Evolutionary conservation across 2,888 invertebrate species (phyloP), one percentile per base, ranked within the genome.

Genomic region (Nematopogon swammerdamellus): DNA sequence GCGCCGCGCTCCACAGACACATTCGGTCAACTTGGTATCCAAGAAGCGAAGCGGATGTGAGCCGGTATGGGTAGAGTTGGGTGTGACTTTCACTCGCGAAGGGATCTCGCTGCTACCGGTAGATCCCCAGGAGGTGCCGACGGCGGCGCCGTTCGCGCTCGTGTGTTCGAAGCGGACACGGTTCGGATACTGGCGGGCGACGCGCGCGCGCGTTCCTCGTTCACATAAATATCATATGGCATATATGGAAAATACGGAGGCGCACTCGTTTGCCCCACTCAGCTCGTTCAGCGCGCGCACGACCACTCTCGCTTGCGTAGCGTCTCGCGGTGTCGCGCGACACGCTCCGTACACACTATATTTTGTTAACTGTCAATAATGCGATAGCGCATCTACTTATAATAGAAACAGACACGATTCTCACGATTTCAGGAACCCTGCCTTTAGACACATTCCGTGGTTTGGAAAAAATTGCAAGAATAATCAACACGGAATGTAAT

Each of bases 211-310:
- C 20, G 3, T n/a, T n/a, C n/a, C n/a, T n/a, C n/a, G n/a, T n/a
- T n/a, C n/a, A n/a, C n/a, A n/a, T n/a, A 10, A 2, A 14, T 14
- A 16, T 18, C 45, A n/a, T 19, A 45, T 45, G 19, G 19, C 45
- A 19, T 45, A 45, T 19, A 45, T 19, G 45, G 45, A 45, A 19
- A 19, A 45, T 19, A 19, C 45, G 45, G 45, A 45, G 45, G 45
- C 45, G 45, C 45, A 16, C 19, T 14, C 45, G 20, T 18, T 17
- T 14, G 20, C 45, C 20, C n/a, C 20, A 19, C 16, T 20, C 20
- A 5, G 20, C 45, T 19, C 20, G n/a, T n/a, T n/a, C n/a, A n/a
- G n/a, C n/a, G n/a, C n/a, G n/a, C n/a, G n/a, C n/a, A n/a, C n/a
- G n/a, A n/a, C n/a, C n/a, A 20, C 19, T 10, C 45, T 19, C 20